Evolutionary conservation across 1,140 invertebrate species (phyloP).

Genomic region (Matsumurasca onukii): DNA sequence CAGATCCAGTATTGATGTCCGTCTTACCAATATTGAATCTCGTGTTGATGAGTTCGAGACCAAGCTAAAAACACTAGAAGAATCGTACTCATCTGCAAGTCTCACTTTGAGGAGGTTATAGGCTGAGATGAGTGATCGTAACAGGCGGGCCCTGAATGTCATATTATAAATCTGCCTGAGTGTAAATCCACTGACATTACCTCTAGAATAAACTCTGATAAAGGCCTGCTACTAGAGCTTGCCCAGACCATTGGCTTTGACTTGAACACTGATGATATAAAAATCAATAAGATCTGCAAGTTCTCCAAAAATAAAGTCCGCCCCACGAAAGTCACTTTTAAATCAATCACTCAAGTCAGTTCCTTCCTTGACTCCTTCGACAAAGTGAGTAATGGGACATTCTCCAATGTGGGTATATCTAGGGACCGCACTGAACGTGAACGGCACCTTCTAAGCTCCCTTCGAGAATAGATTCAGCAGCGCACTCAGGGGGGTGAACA

Average conservation of each 20-base stretch:
- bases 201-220: background rate
- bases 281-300: background rate
- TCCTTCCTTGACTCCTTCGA: background rate
- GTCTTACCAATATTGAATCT: background rate
- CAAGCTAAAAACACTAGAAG: background rate
- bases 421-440: background rate
- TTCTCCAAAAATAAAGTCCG: background rate
- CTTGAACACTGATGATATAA: background rate
- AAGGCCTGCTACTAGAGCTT: background rate
- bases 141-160: background rate
- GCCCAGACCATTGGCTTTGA: background rate
- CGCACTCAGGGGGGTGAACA: background rate
- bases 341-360: background rate
- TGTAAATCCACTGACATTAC: background rate
- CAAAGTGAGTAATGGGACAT: background rate
- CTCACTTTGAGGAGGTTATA: background rate
- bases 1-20: background rate
- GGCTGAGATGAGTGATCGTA: background rate
- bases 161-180: background rate
- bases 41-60: background rate
- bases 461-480: background rate
- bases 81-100: background rate
- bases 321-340: background rate
- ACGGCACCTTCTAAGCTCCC: background rate
- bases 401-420: background rate